phyloP scores from a whole-genome alignment of 2,113 vertebrate species.

The Dipodomys merriami region DNA sequence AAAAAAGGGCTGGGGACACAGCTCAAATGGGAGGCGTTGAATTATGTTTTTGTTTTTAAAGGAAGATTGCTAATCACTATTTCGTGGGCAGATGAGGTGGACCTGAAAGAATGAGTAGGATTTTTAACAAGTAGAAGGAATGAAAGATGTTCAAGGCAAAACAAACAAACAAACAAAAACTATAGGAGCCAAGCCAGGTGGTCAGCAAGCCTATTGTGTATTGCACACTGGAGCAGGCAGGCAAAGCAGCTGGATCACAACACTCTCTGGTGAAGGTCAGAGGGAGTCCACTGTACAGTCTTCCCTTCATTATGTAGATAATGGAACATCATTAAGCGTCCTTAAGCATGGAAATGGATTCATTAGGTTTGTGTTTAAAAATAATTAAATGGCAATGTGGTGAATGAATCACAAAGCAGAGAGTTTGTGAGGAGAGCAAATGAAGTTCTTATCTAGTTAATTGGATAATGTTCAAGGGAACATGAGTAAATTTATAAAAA shows the following conservation, averaged over 20 bases:
- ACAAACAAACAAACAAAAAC: background rate
- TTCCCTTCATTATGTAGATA: slow-evolving; percentile 24
- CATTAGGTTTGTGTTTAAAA: slow-evolving; percentile 58
- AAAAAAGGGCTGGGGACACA: no score
- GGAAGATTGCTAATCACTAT: background rate
- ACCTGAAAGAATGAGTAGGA: background rate
- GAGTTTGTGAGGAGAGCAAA: slow-evolving; percentile 49
- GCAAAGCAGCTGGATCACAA: background rate
- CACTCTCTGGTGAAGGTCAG: background rate
- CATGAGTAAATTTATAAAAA: slow-evolving; percentile 39
- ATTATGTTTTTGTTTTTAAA: no score
- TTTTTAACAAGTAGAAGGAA: slow-evolving; percentile 16
- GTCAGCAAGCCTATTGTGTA: background rate
- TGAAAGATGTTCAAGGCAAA: background rate
- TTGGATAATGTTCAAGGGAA: slow-evolving; percentile 54
- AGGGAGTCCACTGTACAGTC: background rate
- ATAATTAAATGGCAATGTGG: slow-evolving; percentile 52
- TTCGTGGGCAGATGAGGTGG: background rate
- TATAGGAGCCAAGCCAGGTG: background rate
- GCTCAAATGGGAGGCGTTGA: no score
- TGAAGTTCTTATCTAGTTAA: slow-evolving; percentile 62
- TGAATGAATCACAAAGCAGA: slow-evolving; percentile 26
- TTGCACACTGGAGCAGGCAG: background rate
- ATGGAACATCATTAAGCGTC: slow-evolving; percentile 20
- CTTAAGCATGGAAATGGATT: background rate